Evolutionary conservation across 2,797 vertebrate species (phyloP), one percentile per base, ranked within the genome.

Genomic region (Sebastes cheni): DNA sequence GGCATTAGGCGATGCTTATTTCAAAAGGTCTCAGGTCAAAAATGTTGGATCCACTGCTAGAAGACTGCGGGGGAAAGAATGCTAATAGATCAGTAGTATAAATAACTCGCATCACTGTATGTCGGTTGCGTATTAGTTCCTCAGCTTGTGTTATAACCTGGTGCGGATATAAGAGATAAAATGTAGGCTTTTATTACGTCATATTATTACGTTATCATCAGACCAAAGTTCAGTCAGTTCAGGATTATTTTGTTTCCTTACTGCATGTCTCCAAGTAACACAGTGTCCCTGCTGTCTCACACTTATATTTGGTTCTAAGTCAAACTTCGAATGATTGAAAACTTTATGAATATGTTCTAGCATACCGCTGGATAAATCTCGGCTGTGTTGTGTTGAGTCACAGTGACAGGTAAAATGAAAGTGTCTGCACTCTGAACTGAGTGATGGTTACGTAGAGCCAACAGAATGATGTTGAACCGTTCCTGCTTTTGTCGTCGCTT

Each of bases 321-420:
- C 77, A 50, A 30, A 54, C 34, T 72, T 62, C 6, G 32, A 1
- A 12, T 54, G 12, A 67, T 36, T 50, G 68, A 72, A 74, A 42
- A 52, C 59, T 66, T 75, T 54, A 23, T 72, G 66, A 79, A 86
- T 61, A 32, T 72, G 23, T 25, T 70, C 2, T 2, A 50, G 56
- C 70, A 10, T 23, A 36, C 75, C 77, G 16, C 22, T 54, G 34
- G 60, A 55, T 82, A 67, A 69, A 74, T 80, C 72, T 61, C 16
- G 4, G 69, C 14, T 61, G 11, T n/a, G 30, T 54, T 9, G 30
- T 62, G 39, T 30, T 3, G n/a, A 74, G 52, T 73, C 67, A 22
- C 77, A 22, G 29, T 55, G 56, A 72, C 76, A 22, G 62, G 25
- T 39, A 64, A 64, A 77, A 85, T 84, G 62, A 62, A 82, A 82